Evolutionary conservation across 2,113 vertebrate genomes (phyloP), one percentile per base, ranked within the genome.

Genomic region (Tympanuchus pallidicinctus): DNA sequence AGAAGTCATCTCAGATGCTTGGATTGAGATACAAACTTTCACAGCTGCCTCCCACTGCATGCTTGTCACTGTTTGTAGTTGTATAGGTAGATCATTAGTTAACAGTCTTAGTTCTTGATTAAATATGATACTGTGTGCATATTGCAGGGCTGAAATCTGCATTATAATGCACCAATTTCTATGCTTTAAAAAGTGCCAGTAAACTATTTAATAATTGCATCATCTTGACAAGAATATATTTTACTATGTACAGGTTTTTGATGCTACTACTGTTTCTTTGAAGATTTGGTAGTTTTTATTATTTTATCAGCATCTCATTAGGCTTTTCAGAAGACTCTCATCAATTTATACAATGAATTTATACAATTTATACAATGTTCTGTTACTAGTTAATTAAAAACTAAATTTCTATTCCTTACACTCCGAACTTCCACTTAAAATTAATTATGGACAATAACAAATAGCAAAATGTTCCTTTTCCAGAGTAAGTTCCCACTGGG

Each of bases 401-500:
- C 67, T 89, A 73, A 86, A 73, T 91, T 93, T 94, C 30, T 95
- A 89, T 97, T 21, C 82, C 17, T 82, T 0, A 0, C 4, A 3
- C 18, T 78, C 11, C 67, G 78, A 24, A 43, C 76, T 75, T 38
- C 13, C 86, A 91, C 16, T 82, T 95, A 88, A 92, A 89, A 96
- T 91, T 96, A 97, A 96, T 97, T 94, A 94, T 91, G 82, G 30
- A 79, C 56, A 79, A 59, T 22, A 96, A 95, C 61, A 75, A 88
- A 28, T 76, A 83, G 14, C 64, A 92, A 95, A 95, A 9, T 87
- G 36, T 88, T 95, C 15, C 22, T 66, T 92, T 96, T 96, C 60
- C 28, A 40, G 86, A 95, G 67, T 80, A 94, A 48, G 8, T 66
- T 95, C 59, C 90, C 64, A 89, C 16, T 88, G 93, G 75, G 76